A percentile compares a stretch with the other conserved stretches of the same genome.
Conservation (phyloP, 2,113 vertebrate genomes). For the Plectropomus leopardus region DNA sequence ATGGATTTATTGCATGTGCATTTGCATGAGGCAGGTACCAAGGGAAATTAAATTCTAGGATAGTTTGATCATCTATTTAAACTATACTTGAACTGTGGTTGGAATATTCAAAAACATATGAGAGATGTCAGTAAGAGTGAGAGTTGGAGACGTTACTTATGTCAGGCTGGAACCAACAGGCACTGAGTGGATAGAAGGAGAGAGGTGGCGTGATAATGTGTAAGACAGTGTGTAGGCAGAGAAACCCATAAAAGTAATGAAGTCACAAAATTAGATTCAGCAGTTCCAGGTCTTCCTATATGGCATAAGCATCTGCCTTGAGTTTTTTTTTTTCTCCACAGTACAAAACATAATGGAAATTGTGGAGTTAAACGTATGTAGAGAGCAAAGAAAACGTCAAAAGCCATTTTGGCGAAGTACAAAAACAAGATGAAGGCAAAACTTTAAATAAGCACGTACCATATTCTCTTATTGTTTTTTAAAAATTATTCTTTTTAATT, state of each 20-base stretch:
- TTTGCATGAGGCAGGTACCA: background rate
- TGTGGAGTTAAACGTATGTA: too few species aligned
- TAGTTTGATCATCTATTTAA: constrained; percentile 2
- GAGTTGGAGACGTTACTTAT: constrained; percentile 5
- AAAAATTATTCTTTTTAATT: too few species aligned
- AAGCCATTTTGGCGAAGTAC: too few species aligned
- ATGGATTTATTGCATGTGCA: background rate
- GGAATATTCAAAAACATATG: background rate
- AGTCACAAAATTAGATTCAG: background rate
- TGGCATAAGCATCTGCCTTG: too few species aligned
- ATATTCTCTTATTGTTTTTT: too few species aligned
- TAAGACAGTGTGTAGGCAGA: background rate
- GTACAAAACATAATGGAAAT: too few species aligned
- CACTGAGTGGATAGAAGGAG: background rate
- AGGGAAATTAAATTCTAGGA: background rate
- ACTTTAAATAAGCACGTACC: too few species aligned
- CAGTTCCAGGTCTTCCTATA: too few species aligned
- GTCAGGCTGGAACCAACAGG: background rate
- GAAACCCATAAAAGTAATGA: background rate
- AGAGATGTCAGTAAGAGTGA: background rate
- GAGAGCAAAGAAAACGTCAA: too few species aligned
- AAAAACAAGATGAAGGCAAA: too few species aligned
- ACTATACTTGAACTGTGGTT: background rate
- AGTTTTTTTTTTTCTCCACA: too few species aligned
- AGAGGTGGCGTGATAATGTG: background rate